Base-by-base conservation (phyloP, 2,888 invertebrate genomes). In the Eurois occulta region DNA sequence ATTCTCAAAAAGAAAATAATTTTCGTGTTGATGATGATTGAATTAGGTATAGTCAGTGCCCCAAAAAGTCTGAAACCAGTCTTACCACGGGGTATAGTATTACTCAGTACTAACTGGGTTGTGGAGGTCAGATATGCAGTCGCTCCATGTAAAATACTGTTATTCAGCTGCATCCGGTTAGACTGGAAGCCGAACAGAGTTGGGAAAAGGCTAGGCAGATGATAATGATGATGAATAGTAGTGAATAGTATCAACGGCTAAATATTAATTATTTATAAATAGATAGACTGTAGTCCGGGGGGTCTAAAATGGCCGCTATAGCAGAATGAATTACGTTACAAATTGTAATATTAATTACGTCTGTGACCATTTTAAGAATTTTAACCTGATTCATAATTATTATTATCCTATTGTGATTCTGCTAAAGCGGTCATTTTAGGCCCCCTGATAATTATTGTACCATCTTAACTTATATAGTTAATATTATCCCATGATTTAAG, bases 11-110 rank as follows among this genome's bases (percentile, higher is more conserved):
- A 69, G 43, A 43, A 72, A 72, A 69, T 65, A 65, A 65, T 38
- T 81, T 71, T 72, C 32, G 24, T 38, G 38, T 80, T 72, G 41
- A 72, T 78, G 38, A 46, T 65, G 28, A 58, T 80, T 32, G 28
- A 28, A 52, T 62, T 55, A n/a, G n/a, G n/a, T n/a, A n/a, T n/a
- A n/a, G n/a, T n/a, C n/a, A n/a, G n/a, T n/a, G n/a, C n/a, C n/a
- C n/a, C n/a, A n/a, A n/a, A n/a, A n/a, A n/a, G n/a, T n/a, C n/a
- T n/a, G n/a, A n/a, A n/a, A n/a, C n/a, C n/a, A n/a, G n/a, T n/a
- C n/a, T n/a, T n/a, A n/a, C n/a, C n/a, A n/a, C n/a, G n/a, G n/a
- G n/a, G n/a, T n/a, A n/a, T n/a, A n/a, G n/a, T n/a, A n/a, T n/a
- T n/a, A n/a, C n/a, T n/a, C n/a, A n/a, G n/a, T n/a, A n/a, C n/a